Percentiles rank a stretch among this genome's conserved stretches.
These are phyloP conservation scores for Phalacrocorax pelagicus DNA, from an alignment of 2,113 vertebrate genomes.

Conservation along the genomic window DNA sequence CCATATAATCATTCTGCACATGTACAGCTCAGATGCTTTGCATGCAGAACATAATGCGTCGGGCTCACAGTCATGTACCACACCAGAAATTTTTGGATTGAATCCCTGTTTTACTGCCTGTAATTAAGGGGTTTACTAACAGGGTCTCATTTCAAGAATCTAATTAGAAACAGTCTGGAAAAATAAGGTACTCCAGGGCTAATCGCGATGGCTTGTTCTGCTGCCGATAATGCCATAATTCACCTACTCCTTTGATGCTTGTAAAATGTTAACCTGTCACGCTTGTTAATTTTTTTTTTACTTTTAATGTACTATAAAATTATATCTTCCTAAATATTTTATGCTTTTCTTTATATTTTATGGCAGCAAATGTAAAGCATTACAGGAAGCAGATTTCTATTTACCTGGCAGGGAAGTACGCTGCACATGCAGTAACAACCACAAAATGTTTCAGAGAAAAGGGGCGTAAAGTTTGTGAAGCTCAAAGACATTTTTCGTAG, in stretches of 20 bases:
- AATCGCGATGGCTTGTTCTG: background rate
- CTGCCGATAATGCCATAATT: background rate
- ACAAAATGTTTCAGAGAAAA: background rate
- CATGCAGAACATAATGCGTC: background rate
- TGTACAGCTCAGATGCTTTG: background rate
- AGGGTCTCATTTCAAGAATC: constrained; percentile 27
- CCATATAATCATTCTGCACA: background rate
- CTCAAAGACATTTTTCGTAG: background rate
- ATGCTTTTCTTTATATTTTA: constrained; percentile 58
- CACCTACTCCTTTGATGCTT: constrained; percentile 22
- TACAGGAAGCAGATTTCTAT: constrained; percentile 2
- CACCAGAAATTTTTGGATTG: background rate
- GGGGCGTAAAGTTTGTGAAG: background rate
- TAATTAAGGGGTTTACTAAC: constrained; percentile 9
- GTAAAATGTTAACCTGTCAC: constrained; percentile 47
- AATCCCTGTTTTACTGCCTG: background rate
- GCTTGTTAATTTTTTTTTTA: constrained; percentile 40
- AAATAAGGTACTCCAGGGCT: constrained; percentile 30
- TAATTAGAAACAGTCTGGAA: constrained; percentile 53
- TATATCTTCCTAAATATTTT: constrained; percentile 45
- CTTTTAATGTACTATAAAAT: constrained; percentile 65
- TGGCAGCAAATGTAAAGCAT: constrained; percentile 19
- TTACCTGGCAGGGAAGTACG: background rate
- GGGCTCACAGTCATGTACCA: background rate
- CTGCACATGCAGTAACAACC: background rate